A percentile compares a stretch with the other conserved stretches of the same genome.
phyloP scores from a whole-genome alignment of 2,797 vertebrate genomes.

The Dendrocincla tyrannina region DNA sequence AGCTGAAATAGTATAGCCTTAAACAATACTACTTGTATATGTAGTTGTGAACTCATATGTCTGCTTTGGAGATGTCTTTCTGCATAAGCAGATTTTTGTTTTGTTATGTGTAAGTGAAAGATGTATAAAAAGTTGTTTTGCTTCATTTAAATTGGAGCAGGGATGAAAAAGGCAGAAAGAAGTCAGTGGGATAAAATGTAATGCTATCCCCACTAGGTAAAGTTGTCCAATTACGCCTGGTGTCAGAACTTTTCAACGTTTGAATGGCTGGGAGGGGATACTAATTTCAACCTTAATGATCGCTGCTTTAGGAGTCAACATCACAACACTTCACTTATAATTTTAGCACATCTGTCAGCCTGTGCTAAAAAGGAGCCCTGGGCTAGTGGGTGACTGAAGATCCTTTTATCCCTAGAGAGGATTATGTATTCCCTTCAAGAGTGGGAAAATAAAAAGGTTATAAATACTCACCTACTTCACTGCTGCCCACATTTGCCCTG shows the following conservation, averaged over 20 bases:
- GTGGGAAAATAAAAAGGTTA: slow-evolving; percentile 46
- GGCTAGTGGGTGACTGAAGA: slow-evolving; percentile 63
- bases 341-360: slow-evolving; percentile 65
- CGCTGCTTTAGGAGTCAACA: slow-evolving; percentile 67
- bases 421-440: slow-evolving; percentile 60
- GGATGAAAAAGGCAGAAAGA: slow-evolving; percentile 50
- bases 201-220: slow-evolving; percentile 61
- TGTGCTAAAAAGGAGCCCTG: slow-evolving; percentile 63
- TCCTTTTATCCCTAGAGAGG: slow-evolving; percentile 57
- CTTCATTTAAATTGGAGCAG: slow-evolving; percentile 60
- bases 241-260: slow-evolving; percentile 67
- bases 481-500: background rate
- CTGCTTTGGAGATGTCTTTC: slow-evolving; percentile 67
- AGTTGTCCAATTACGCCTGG: slow-evolving; percentile 63
- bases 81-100: slow-evolving; percentile 73
- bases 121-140: slow-evolving; percentile 59
- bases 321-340: slow-evolving; percentile 67
- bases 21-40: slow-evolving; percentile 62
- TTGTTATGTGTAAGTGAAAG: slow-evolving; percentile 59
- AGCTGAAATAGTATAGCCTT: slow-evolving; percentile 56
- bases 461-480: slow-evolving; percentile 48
- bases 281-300: slow-evolving; percentile 72
- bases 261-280: slow-evolving; percentile 66
- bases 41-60: slow-evolving; percentile 39
- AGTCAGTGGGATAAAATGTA: slow-evolving; percentile 51